Conservation (phyloP, 1,140 invertebrate species). For the Ditylenchus dipsaci region DNA sequence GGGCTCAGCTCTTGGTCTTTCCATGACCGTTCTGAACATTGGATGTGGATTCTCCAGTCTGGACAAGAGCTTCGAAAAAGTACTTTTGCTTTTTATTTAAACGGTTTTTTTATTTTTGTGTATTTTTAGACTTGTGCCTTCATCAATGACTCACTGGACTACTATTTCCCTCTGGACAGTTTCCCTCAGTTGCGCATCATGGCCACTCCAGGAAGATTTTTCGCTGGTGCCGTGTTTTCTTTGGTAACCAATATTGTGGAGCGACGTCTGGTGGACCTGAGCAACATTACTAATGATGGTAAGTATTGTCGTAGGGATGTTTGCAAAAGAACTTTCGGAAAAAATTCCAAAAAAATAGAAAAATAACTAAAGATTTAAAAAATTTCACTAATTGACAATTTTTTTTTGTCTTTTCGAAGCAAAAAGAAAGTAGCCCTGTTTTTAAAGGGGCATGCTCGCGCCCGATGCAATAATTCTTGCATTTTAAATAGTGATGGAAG, state of each 20-base stretch:
- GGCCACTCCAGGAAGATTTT: constrained; percentile 85
- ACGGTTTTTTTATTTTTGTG: not conserved
- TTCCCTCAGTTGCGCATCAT: constrained; percentile 72
- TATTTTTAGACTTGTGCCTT: constrained; percentile 65
- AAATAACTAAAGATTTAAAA: too few species aligned
- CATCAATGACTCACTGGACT: constrained; percentile 72
- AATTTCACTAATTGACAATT: too few species aligned
- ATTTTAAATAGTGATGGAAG: too few species aligned
- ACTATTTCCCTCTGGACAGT: constrained; percentile 69
- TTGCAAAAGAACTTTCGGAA: too few species aligned
- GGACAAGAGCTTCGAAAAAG: not conserved
- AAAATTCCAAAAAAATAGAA: too few species aligned
- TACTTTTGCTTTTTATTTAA: not conserved
- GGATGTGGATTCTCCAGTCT: constrained; percentile 60
- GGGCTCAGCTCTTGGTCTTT: constrained; percentile 56
- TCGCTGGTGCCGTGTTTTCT: constrained; percentile 87
- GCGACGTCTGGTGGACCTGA: constrained; percentile 66
- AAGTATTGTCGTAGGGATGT: too few species aligned
- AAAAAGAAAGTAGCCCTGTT: too few species aligned
- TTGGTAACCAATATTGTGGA: constrained; percentile 79
- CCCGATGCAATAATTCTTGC: too few species aligned
- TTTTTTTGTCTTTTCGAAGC: too few species aligned
- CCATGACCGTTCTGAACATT: constrained; percentile 61
- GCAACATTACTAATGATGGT: constrained; percentile 44
- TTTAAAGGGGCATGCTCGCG: too few species aligned